phyloP scores from a whole-genome alignment of 2,113 vertebrate species.

The Silurus asotus region DNA sequence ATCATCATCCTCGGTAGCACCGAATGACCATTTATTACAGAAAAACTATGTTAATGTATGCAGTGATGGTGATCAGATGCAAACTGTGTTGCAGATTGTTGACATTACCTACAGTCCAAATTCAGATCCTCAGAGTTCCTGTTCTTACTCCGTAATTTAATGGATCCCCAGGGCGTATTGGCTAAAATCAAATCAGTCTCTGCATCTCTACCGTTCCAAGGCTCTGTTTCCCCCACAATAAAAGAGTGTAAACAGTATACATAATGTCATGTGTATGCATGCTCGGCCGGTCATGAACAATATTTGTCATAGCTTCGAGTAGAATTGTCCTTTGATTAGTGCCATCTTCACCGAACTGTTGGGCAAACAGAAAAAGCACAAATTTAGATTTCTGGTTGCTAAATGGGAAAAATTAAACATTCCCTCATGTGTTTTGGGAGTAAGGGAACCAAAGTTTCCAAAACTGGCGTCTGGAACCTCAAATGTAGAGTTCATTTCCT shows the following conservation, averaged over 20 bases:
- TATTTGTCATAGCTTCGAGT: not conserved
- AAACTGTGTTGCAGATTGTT: too few relatives aligned
- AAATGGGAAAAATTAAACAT: not conserved
- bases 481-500: not conserved
- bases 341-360: not conserved
- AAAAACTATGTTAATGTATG: too few relatives aligned
- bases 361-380: not conserved
- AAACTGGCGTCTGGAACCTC: conserved; percentile 8
- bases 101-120: too few relatives aligned
- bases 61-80: too few relatives aligned
- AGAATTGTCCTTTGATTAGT: not conserved
- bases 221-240: not conserved
- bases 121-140: too few relatives aligned
- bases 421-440: not conserved
- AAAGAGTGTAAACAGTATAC: not conserved
- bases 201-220: not conserved
- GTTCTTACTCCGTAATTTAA: too few relatives aligned
- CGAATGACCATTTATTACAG: too few relatives aligned
- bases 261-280: not conserved
- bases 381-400: not conserved
- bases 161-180: not conserved
- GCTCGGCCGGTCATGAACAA: not conserved
- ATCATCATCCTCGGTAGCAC: too few relatives aligned
- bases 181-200: not conserved
- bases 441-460: not conserved